Evolutionary conservation across 1,140 invertebrate species (phyloP).

Genomic region (Heterodera carotae): DNA sequence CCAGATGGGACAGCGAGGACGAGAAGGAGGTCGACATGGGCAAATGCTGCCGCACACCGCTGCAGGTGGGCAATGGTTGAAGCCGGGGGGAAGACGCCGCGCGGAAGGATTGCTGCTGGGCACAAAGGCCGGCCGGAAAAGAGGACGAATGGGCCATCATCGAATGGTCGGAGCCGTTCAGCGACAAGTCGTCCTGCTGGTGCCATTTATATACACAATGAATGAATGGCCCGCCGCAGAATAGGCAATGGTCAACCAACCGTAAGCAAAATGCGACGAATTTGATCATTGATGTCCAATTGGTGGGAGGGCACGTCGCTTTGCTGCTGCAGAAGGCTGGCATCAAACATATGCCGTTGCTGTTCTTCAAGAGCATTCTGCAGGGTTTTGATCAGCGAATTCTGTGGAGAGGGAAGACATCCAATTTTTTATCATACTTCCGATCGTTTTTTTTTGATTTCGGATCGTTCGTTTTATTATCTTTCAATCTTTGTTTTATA

Average conservation of each 20-base stretch:
- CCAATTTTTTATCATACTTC: neutral
- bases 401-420: conserved; percentile 52
- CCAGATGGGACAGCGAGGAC: conserved; percentile 52
- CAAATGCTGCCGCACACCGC: neutral
- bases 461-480: too few species aligned
- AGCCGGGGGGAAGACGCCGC: conserved; percentile 7
- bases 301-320: conserved; percentile 21
- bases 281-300: conserved; percentile 59
- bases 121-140: conserved; percentile 59
- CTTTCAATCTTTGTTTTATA: too few species aligned
- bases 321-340: neutral
- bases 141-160: conserved; percentile 65
- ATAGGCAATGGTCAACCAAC: neutral
- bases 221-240: neutral
- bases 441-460: neutral
- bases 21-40: conserved; percentile 57
- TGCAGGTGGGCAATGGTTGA: neutral
- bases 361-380: conserved; percentile 65
- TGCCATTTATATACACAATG: neutral
- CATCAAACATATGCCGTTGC: neutral
- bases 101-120: conserved; percentile 28
- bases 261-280: conserved; percentile 34
- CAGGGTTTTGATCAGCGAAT: conserved; percentile 68
- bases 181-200: conserved; percentile 56
- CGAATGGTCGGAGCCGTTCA: conserved; percentile 56